Base-by-base conservation (phyloP, 2,888 invertebrate species). In the Seira sanloemensis region DNA sequence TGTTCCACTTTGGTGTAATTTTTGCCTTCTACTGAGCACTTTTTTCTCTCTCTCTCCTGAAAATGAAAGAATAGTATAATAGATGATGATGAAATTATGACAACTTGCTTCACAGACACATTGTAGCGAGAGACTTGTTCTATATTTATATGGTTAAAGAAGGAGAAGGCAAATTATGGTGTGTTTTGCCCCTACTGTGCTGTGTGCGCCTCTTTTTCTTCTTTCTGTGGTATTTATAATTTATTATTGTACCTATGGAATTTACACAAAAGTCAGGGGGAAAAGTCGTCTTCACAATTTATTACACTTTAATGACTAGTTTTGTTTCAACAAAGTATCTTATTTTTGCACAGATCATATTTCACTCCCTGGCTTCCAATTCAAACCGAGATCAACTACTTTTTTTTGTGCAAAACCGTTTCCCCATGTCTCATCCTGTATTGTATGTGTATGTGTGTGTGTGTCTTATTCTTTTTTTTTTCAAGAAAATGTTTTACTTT, bases 311-410 rank as follows among this genome's bases (percentile, higher is more conserved):
- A 62, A 62, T 62, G 62, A 62, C 62, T 62, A 62, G 62, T 62
- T 62, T 62, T 62, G 62, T 62, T 62, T 62, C 62, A 62, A n/a
- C 62, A 62, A 62, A 62, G 21, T 62, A 62, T 62, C 62, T 62
- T 62, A 62, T 62, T 62, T 62, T 62, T 62, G 21, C 62, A 62
- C 62, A 23, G 19, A 62, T 62, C 62, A 62, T 62, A 21, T 62
- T 62, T 62, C 62, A 62, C 62, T 62, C 9, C n/a, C 16, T 62
- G 62, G 21, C 62, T 62, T 62, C 62, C 62, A 62, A 9, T 62
- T 62, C 4, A 62, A 80, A 74, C 65, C 23, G 80, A 74, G 81
- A 81, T 62, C 25, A 50, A 9, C 23, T 66, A 19, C 16, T 68
- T 27, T 68, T 26, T 68, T 68, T n/a, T 25, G 21, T 66, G 24